phyloP scores from a whole-genome alignment of 2,888 invertebrate species.

The Plutella xylostella region DNA sequence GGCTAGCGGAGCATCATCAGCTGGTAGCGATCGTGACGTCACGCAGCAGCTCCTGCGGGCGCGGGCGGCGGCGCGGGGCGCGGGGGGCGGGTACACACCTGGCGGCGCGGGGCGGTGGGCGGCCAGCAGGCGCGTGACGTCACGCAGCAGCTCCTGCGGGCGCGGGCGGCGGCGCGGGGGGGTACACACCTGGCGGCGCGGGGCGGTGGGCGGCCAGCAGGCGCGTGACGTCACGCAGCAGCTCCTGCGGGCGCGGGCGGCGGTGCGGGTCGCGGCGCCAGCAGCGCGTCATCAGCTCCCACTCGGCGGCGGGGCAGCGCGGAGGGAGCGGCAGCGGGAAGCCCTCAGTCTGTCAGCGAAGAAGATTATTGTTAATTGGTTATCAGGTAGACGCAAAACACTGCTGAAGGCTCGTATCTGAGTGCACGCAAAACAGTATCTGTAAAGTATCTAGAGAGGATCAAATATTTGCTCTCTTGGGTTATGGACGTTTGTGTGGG shows the following conservation, averaged over 20 bases:
- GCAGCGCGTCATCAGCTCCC: constrained; percentile 81
- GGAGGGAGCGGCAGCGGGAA: constrained; percentile 51
- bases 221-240: constrained; percentile 87
- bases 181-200: too few relatives aligned
- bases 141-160: constrained; percentile 88
- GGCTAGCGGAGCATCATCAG: too few relatives aligned
- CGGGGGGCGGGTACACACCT: constrained; percentile 76
- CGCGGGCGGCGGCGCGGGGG: constrained; percentile 78
- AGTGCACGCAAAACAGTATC: too few relatives aligned
- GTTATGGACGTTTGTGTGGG: too few relatives aligned
- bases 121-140: constrained; percentile 82
- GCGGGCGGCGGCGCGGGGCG: constrained; percentile 67
- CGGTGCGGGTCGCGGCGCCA: constrained; percentile 81
- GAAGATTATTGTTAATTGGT: too few relatives aligned
- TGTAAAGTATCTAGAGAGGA: too few relatives aligned
- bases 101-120: too few relatives aligned
- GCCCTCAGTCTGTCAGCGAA: constrained; percentile 21
- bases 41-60: constrained; percentile 87
- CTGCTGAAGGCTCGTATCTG: too few relatives aligned
- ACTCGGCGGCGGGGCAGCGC: constrained; percentile 75
- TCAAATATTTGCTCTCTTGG: too few relatives aligned
- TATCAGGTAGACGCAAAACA: too few relatives aligned
- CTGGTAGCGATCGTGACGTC: too few relatives aligned
- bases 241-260: constrained; percentile 83
- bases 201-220: too few relatives aligned